phyloP scores from a whole-genome alignment of 2,797 vertebrate species.

The Spheniscus humboldti region DNA sequence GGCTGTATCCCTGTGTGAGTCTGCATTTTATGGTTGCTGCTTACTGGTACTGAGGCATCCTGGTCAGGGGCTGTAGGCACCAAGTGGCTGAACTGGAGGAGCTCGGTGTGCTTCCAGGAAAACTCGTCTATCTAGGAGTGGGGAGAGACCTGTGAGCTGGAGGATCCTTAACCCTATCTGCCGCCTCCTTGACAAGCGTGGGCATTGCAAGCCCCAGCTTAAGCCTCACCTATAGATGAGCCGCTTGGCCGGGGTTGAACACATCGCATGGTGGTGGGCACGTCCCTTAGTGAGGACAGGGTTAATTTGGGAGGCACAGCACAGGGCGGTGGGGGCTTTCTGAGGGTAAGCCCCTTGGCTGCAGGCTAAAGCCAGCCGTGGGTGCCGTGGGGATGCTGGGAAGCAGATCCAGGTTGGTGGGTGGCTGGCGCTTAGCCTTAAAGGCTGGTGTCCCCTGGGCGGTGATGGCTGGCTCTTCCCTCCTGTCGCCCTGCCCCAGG shows the following conservation, averaged over 20 bases:
- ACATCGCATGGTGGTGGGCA: fast-evolving
- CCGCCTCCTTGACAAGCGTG: fast-evolving
- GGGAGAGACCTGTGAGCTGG: background rate
- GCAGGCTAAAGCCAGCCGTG: background rate
- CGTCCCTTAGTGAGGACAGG: fast-evolving
- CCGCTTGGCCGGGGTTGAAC: background rate
- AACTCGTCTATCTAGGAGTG: background rate
- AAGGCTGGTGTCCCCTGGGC: background rate
- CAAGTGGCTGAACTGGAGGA: background rate
- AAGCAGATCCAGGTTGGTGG: background rate
- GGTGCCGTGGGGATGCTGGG: background rate
- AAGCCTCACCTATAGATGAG: background rate
- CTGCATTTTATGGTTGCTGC: background rate
- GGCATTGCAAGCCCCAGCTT: background rate
- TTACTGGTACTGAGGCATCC: background rate
- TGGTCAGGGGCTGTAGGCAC: background rate
- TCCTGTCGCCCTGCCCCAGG: background rate
- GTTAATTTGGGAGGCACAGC: background rate
- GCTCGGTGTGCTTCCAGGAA: background rate
- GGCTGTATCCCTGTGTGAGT: background rate
- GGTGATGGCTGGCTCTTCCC: background rate
- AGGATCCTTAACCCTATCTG: background rate
- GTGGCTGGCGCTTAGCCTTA: background rate
- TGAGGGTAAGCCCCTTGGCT: background rate
- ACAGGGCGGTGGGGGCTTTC: background rate